A percentile compares a stretch with the other conserved stretches of the same genome.
These are phyloP conservation scores for Turritopsis dohrnii DNA, from an alignment of 30 jellyfish, hydroid and myxozoan genomes.

Conservation along the genomic window DNA sequence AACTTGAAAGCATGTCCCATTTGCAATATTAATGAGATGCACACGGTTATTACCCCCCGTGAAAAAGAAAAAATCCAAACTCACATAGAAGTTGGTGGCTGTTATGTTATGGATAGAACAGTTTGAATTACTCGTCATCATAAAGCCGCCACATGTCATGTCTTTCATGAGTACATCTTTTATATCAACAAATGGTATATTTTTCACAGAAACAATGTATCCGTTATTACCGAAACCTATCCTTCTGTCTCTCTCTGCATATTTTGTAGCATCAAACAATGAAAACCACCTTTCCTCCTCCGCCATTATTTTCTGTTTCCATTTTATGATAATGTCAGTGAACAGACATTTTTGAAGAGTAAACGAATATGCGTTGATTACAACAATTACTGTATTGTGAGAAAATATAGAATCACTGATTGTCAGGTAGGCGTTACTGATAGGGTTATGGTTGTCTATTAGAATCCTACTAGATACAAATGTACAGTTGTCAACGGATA, in stretches of 20 bases:
- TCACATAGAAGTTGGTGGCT: background rate
- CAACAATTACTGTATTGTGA: background rate
- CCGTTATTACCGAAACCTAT: too few relatives aligned
- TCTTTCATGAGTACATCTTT: background rate
- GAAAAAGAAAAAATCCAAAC: background rate
- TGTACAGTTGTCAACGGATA: background rate
- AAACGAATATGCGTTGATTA: background rate
- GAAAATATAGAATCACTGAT: background rate
- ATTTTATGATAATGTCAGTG: background rate
- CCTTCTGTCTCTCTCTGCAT: background rate
- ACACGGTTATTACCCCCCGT: background rate
- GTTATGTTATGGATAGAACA: background rate
- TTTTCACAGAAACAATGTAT: background rate
- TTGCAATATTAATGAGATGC: background rate
- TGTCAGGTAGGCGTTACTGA: background rate
- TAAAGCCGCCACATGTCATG: background rate
- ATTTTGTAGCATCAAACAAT: background rate
- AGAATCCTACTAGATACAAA: background rate
- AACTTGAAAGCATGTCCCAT: background rate
- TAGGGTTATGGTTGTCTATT: background rate
- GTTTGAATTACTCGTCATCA: background rate
- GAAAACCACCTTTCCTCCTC: background rate
- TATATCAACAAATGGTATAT: background rate
- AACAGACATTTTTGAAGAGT: background rate
- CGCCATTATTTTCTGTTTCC: background rate